Base-by-base conservation (phyloP, 2,888 invertebrate genomes). In the Podabrus alpinus region DNA sequence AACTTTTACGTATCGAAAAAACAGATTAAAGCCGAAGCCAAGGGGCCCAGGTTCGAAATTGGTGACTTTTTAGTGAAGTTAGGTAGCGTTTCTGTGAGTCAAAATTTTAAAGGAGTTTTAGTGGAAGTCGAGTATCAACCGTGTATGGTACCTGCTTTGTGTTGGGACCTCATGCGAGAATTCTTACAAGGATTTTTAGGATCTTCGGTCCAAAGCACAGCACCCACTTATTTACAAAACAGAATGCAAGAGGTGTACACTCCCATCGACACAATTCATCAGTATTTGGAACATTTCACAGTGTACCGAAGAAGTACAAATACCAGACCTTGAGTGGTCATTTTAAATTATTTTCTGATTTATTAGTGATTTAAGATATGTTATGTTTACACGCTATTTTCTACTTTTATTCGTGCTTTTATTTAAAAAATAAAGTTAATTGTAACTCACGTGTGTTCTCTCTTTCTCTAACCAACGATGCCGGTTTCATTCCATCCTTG, bases 101-200 rank as follows among this genome's bases (percentile, higher is more conserved):
- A 96, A 83, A 95, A 93, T 83, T 97, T 97, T 85, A 97, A 97
- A 88, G 98, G 98, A 9, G 92, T 98, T 70, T 89, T 98, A 4
- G 93, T 98, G 66, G 98, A 98, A 92, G 94, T 97, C 15, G 98
- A 98, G 87, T 98, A 98, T 86, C 91, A 94, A 66, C 97, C 98
- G 0, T 97, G 97, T 86, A 92, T 95, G 0, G 93, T 97, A 80
- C 94, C 97, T 0, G 92, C 92, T 21, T 94, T 94, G 79, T 97
- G 97, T 77, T 98, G 97, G 96, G 95, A 95, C 78, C 90, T 98
- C 74, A 91, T 98, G 83, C 91, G 95, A 68, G 98, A 98, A 88
- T 95, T 98, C 85, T 89, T 97, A 70, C 96, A 97, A 87, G 96
- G 97, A 15, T 93, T 98, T 81, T 89, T 98, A 1, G 97, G 97